Base-by-base conservation (phyloP, 2,888 invertebrate genomes). In the Trissolcus japonicus region DNA sequence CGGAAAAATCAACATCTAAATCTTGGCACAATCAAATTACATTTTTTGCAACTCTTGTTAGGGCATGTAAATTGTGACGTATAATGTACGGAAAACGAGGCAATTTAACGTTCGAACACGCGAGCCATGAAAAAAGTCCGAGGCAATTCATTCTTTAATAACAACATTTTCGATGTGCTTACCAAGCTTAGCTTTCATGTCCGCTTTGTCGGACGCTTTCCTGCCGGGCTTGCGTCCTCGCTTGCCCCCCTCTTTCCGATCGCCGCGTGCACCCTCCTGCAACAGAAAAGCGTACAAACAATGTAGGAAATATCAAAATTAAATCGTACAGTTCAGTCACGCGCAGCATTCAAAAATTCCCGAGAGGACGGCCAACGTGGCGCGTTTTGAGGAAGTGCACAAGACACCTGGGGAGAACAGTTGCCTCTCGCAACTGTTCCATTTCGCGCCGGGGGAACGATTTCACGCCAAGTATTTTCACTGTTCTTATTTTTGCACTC, bases 161-260 rank as follows among this genome's bases (percentile, higher is more conserved):
- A 35, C 35, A 35, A 35, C 9, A 35, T 7, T 35, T 35, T 35
- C 9, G 35, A 35, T 35, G 35, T 35, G 35, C 90, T 89, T 90
- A 96, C 96, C 96, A 83, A 98, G 92, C 92, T 97, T 97, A 79
- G 96, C 96, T 92, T 95, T 96, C 92, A 96, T 95, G 90, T 98
- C 97, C 90, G 96, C 93, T 91, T 96, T 97, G 88, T 96, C 96
- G 84, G 93, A 92, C 83, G 95, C 93, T 90, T 95, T 96, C 88
- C 95, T 92, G 86, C 95, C 96, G 79, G 96, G 96, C 90, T 95
- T 95, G 86, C 96, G 94, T 88, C 96, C 97, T 84, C 97, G 92
- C 90, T 95, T 95, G 82, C 95, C 94, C 81, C 94, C 92, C 91
- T 96, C 96, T 88, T 95, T 94, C 82, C 95, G 92, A 90, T 91